Evolutionary conservation across 2,797 vertebrate species (phyloP).

Genomic region (Notamacropus eugenii): DNA sequence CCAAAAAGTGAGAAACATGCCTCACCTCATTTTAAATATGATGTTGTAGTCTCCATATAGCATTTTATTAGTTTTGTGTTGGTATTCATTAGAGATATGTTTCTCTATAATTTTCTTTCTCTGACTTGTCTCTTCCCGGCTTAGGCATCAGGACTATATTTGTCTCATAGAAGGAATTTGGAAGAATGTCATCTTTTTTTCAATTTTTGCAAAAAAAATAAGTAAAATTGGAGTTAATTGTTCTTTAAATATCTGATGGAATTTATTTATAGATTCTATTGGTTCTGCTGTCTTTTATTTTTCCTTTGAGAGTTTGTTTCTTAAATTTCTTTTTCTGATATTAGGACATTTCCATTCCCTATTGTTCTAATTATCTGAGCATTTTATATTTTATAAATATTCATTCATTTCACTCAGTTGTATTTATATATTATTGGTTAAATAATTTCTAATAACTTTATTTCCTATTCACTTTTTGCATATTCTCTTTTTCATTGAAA

Average conservation of each 20-base stretch:
- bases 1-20: background rate
- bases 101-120: background rate
- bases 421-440: background rate
- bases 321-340: background rate
- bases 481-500: background rate
- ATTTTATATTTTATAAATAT: no score
- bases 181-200: background rate
- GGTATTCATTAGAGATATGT: background rate
- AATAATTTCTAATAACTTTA: background rate
- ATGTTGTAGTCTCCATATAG: background rate
- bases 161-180: background rate
- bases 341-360: no score
- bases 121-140: background rate
- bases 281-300: background rate
- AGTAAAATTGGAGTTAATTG: background rate
- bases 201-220: background rate
- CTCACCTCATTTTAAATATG: background rate
- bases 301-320: background rate
- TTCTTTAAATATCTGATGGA: background rate
- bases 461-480: background rate
- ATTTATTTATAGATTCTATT: background rate
- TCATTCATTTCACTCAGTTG: no score
- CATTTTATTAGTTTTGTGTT: background rate
- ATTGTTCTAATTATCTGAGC: no score
- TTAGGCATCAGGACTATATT: background rate